Conservation (phyloP, 2,113 vertebrate species). For the Corythaixoides concolor region DNA sequence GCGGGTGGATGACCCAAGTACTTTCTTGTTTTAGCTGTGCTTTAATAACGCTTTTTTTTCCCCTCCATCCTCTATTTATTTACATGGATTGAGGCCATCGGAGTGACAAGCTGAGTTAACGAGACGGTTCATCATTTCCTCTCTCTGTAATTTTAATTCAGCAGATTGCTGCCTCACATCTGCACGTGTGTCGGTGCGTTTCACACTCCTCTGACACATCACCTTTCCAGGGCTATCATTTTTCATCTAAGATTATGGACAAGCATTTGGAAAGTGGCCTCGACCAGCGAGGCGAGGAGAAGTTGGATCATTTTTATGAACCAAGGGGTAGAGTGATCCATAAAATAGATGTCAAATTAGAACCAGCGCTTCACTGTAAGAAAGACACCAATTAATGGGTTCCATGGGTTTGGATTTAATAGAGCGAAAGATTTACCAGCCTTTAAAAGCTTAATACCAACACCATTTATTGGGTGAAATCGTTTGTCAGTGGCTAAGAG, state of each 20-base stretch:
- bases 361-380: constrained; percentile 62
- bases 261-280: constrained; percentile 59
- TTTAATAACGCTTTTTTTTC: not conserved
- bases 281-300: not conserved
- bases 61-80: constrained; percentile 8
- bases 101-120: constrained; percentile 48
- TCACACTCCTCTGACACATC: constrained; percentile 39
- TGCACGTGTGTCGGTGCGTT: not conserved
- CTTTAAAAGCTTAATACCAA: constrained; percentile 69
- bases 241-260: constrained; percentile 57
- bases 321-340: constrained; percentile 45
- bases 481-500: constrained; percentile 60
- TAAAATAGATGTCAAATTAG: constrained; percentile 71
- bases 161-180: constrained; percentile 32
- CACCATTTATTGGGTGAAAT: constrained; percentile 9
- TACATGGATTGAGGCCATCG: constrained; percentile 5
- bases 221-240: constrained; percentile 62
- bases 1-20: not conserved
- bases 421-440: constrained; percentile 77
- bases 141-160: constrained; percentile 56
- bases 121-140: constrained; percentile 32
- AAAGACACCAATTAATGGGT: constrained; percentile 75
- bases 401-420: constrained; percentile 67
- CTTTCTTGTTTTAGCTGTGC: not conserved
- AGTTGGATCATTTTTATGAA: constrained; percentile 67